phyloP scores from a whole-genome alignment of 2,888 invertebrate genomes.

The Tetramorium bicarinatum region DNA sequence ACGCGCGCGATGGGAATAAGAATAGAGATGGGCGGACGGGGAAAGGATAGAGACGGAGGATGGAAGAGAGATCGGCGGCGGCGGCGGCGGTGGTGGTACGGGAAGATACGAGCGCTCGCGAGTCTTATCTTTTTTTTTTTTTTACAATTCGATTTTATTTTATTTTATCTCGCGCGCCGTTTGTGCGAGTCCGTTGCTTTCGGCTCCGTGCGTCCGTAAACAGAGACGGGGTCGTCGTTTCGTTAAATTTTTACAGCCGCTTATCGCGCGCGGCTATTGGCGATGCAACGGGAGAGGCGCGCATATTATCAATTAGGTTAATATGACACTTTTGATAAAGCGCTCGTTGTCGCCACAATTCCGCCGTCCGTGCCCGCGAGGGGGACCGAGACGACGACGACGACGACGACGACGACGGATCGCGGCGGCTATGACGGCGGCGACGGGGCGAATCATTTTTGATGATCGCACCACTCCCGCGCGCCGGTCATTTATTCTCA shows the following conservation, averaged over 20 bases:
- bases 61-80: conserved; percentile 49
- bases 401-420: not conserved
- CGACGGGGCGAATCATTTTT: conserved; percentile 25
- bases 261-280: conserved; percentile 64
- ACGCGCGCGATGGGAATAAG: conserved; percentile 76
- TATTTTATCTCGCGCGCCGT: not conserved
- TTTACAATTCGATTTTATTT: not conserved
- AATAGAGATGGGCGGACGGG: conserved; percentile 73
- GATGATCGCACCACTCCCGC: conserved; percentile 4
- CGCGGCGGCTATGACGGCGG: not conserved
- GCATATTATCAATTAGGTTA: conserved; percentile 67
- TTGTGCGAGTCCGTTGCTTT: not conserved
- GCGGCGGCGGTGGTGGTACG: conserved; percentile 25
- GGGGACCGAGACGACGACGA: not conserved
- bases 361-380: conserved; percentile 14
- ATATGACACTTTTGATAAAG: conserved; percentile 69
- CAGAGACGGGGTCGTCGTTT: conserved; percentile 15
- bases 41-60: conserved; percentile 49
- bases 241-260: conserved; percentile 32
- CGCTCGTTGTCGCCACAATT: conserved; percentile 38
- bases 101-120: not conserved
- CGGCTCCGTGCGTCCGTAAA: not conserved
- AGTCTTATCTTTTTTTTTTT: not conserved
- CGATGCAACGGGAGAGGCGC: conserved; percentile 63
- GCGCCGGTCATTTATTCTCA: conserved; percentile 20